These are phyloP conservation scores for Furnarius figulus DNA, from an alignment of 2,113 vertebrate species.

Conservation along the genomic window DNA sequence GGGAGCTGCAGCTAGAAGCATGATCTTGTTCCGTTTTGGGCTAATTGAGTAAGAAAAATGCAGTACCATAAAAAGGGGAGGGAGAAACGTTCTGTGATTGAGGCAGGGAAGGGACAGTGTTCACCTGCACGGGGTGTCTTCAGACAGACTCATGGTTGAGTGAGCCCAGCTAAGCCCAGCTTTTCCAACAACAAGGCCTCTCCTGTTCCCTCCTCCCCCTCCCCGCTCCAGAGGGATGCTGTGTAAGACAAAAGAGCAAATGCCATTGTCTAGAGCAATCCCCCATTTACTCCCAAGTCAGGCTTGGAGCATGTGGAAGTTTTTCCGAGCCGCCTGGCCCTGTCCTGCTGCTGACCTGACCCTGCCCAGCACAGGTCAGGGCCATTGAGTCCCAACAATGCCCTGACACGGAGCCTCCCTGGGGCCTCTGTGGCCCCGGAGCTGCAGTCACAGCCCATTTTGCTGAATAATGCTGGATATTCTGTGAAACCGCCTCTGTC, in stretches of 20 bases:
- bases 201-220: neutral
- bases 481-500: neutral
- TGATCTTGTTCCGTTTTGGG: neutral
- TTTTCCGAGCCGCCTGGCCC: neutral
- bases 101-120: neutral
- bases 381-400: conserved; percentile 9
- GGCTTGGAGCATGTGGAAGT: neutral
- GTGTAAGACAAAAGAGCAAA: conserved; percentile 8
- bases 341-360: conserved; percentile 24
- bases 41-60: conserved; percentile 14
- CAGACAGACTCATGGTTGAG: neutral
- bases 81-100: neutral
- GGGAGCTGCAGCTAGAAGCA: neutral
- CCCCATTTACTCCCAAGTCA: neutral
- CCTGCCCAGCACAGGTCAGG: neutral
- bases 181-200: neutral
- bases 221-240: neutral
- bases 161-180: neutral
- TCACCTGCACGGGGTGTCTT: neutral
- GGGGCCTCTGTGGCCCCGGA: neutral
- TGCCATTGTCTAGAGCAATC: neutral
- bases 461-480: neutral
- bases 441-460: neutral
- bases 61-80: neutral
- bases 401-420: neutral